Evolutionary conservation across 2,888 invertebrate species (phyloP).

Genomic region (Amorpha juglandis): DNA sequence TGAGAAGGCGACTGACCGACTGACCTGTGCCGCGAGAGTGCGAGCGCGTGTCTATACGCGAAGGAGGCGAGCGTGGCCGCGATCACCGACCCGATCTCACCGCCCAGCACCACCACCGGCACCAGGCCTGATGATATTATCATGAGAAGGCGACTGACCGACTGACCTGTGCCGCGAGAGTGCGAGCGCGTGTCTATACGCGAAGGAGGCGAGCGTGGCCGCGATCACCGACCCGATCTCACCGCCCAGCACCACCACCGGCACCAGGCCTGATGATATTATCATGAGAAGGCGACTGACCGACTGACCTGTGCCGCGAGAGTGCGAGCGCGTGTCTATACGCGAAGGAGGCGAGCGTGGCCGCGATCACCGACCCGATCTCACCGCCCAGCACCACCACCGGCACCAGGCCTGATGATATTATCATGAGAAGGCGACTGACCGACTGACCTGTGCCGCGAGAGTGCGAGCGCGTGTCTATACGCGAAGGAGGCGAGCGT

Average conservation of each 20-base stretch:
- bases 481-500: constrained; percentile 74
- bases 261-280: constrained; percentile 69
- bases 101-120: constrained; percentile 71
- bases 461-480: constrained; percentile 46
- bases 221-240: constrained; percentile 81
- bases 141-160: constrained; percentile 26
- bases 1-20: constrained; percentile 27
- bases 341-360: constrained; percentile 73
- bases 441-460: constrained; percentile 43
- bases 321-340: constrained; percentile 52
- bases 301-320: constrained; percentile 43
- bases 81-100: constrained; percentile 79
- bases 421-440: not conserved
- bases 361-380: constrained; percentile 80
- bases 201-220: constrained; percentile 74
- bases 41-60: constrained; percentile 57
- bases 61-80: constrained; percentile 77
- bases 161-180: constrained; percentile 42
- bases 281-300: constrained; percentile 24
- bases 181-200: constrained; percentile 55
- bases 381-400: constrained; percentile 73
- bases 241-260: constrained; percentile 71
- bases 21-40: constrained; percentile 40
- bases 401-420: constrained; percentile 69
- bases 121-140: constrained; percentile 66